A percentile compares a stretch with the other conserved stretches of the same genome.
phyloP scores from a whole-genome alignment of 2,113 vertebrate genomes.

The Callocephalon fimbriatum region DNA sequence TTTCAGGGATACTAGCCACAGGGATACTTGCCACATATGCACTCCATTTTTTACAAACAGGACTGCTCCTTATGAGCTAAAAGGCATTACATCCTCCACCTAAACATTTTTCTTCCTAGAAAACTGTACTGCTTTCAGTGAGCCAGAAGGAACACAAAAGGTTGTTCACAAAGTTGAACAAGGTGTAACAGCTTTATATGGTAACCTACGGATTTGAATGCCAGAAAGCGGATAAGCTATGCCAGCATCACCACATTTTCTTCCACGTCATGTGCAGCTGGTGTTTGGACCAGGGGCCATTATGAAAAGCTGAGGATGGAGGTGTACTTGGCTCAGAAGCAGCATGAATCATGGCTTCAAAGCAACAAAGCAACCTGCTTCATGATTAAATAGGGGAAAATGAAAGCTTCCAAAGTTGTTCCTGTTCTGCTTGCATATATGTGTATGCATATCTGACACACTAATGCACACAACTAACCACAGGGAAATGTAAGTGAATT shows the following conservation, averaged over 20 bases:
- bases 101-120: neutral
- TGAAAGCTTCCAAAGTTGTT: neutral
- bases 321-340: neutral
- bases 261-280: neutral
- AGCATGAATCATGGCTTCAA: neutral
- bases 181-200: neutral
- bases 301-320: neutral
- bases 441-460: neutral
- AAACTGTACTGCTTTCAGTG: neutral
- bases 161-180: neutral
- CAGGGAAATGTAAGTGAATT: neutral
- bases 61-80: neutral
- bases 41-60: neutral
- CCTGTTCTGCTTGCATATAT: neutral
- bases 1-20: neutral
- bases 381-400: neutral
- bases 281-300: neutral
- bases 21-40: neutral
- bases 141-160: neutral
- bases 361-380: neutral
- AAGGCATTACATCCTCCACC: neutral
- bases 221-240: neutral
- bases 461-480: rapidly evolving
- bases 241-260: neutral
- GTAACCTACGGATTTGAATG: neutral